phyloP scores from a whole-genome alignment of 2,888 invertebrate species.

The Hemistola chrysoprasaria region DNA sequence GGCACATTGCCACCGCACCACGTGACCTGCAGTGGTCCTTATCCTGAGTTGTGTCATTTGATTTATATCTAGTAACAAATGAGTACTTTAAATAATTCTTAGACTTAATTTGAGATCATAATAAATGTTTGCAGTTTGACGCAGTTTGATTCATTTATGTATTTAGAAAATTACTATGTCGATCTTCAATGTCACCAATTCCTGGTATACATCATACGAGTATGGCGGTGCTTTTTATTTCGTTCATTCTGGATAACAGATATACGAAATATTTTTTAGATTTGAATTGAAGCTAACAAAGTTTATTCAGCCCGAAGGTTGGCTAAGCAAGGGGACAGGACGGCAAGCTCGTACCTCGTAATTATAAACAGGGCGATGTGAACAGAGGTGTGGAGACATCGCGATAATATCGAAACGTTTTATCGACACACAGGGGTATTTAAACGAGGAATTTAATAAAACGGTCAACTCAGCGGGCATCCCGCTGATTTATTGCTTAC shows the following conservation, averaged over 20 bases:
- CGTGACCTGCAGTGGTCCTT: constrained; percentile 6
- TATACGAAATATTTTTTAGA: not conserved
- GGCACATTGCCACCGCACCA: constrained; percentile 9
- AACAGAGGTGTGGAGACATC: constrained; percentile 67
- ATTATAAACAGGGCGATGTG: constrained; percentile 59
- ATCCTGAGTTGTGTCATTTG: constrained; percentile 1
- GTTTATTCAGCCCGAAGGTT: constrained; percentile 20
- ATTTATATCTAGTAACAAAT: too few relatives aligned
- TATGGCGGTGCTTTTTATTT: too few relatives aligned
- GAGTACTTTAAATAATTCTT: not conserved
- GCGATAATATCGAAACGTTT: constrained; percentile 68
- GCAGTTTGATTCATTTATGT: too few relatives aligned
- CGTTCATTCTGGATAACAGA: too few relatives aligned
- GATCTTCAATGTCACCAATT: too few relatives aligned
- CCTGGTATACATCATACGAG: too few relatives aligned
- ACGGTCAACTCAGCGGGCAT: constrained; percentile 46
- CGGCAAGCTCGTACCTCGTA: constrained; percentile 38
- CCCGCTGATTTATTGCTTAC: constrained; percentile 52
- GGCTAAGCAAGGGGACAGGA: constrained; percentile 31
- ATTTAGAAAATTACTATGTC: too few relatives aligned
- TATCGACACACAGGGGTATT: constrained; percentile 59
- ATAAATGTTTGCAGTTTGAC: too few relatives aligned
- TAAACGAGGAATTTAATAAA: constrained; percentile 72
- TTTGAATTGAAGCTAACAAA: constrained; percentile 10
- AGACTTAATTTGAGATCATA: not conserved